Conservation (phyloP, 2,113 vertebrate genomes). For the Mesitornis unicolor region DNA sequence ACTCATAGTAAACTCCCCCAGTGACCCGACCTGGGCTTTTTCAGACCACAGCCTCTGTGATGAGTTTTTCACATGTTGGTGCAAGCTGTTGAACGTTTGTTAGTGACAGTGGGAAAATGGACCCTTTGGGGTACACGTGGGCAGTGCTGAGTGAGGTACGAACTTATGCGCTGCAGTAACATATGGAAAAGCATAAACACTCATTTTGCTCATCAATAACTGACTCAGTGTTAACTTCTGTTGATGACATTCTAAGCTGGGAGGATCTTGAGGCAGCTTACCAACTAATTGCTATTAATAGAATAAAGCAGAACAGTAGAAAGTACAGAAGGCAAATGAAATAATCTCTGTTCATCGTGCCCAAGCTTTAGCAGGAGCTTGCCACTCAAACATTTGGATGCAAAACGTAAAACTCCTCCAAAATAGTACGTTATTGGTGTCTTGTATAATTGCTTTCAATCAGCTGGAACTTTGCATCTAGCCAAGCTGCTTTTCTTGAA, state of each 20-base stretch:
- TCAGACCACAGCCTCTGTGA: background rate
- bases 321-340: background rate
- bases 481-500: background rate
- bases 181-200: background rate
- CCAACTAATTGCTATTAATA: background rate
- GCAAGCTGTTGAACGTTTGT: background rate
- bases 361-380: background rate
- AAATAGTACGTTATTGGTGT: background rate
- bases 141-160: background rate
- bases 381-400: background rate
- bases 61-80: background rate
- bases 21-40: accelerated
- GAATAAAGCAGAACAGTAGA: background rate
- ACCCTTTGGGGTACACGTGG: background rate
- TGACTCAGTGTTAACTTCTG: background rate
- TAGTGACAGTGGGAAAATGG: background rate
- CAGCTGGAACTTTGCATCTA: background rate
- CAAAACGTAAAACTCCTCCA: background rate
- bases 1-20: too few relatives aligned
- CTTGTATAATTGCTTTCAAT: background rate
- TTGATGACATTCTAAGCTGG: background rate
- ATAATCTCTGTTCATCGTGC: background rate
- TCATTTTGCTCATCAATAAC: background rate
- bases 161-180: background rate
- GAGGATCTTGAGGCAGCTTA: background rate